Percentiles rank a stretch among this genome's conserved stretches.
Conservation (phyloP, 1,140 invertebrate genomes). For the Drosophila arizonae region DNA sequence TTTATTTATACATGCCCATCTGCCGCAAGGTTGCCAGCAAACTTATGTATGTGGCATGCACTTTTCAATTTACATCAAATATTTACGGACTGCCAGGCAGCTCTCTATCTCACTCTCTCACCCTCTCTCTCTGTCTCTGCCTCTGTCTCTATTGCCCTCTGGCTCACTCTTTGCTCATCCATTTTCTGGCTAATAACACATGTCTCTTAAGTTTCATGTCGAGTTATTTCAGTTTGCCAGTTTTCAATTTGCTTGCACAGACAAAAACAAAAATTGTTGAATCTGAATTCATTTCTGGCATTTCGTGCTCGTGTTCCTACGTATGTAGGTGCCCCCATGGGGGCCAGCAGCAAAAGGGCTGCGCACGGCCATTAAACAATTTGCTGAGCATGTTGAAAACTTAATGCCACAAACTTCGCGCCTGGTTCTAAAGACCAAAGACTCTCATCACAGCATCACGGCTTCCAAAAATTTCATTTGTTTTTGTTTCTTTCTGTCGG, state of each 20-base stretch:
- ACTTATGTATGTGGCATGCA: conserved; percentile 40
- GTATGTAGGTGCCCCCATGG: not conserved
- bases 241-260: conserved; percentile 58
- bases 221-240: conserved; percentile 59
- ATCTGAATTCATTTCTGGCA: conserved; percentile 28
- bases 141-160: not conserved
- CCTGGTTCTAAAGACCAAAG: conserved; percentile 23
- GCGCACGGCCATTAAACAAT: conserved; percentile 48
- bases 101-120: conserved; percentile 1
- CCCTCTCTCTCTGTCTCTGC: not conserved
- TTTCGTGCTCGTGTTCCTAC: not conserved
- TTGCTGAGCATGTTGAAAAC: conserved; percentile 56
- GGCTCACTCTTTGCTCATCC: conserved; percentile 5
- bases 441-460: conserved; percentile 17
- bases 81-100: conserved; percentile 28
- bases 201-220: conserved; percentile 60
- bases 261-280: conserved; percentile 20
- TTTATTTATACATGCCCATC: conserved; percentile 13
- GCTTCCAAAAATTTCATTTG: conserved; percentile 15
- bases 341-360: not conserved
- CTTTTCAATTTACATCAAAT: conserved; percentile 51
- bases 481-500: not conserved
- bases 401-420: conserved; percentile 55
- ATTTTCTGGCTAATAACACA: conserved; percentile 57
- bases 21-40: conserved; percentile 22